These are phyloP conservation scores for Nomada ferruginata DNA, from an alignment of 2,888 invertebrate species.

Conservation along the genomic window DNA sequence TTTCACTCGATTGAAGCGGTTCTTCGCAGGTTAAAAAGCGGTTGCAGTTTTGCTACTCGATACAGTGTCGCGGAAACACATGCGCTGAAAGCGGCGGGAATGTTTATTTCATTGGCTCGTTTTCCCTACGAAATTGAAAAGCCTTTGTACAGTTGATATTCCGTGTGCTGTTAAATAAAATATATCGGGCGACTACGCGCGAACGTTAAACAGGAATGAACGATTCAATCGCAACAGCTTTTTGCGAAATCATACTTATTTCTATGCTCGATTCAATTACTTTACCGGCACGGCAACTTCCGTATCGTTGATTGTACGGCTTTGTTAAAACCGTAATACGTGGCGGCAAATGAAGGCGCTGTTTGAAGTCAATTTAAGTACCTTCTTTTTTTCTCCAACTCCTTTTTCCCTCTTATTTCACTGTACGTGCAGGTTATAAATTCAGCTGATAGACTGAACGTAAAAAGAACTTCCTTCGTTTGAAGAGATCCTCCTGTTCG, in stretches of 20 bases:
- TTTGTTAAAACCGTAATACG: not conserved
- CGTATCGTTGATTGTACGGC: not conserved
- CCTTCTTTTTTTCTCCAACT: not conserved
- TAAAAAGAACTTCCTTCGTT: constrained; percentile 27
- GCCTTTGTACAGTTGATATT: not conserved
- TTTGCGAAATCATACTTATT: not conserved
- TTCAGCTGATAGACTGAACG: constrained; percentile 35
- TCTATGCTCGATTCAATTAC: not conserved
- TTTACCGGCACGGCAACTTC: not conserved
- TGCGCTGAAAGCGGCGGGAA: constrained; percentile 11
- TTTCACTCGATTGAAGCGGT: constrained; percentile 9
- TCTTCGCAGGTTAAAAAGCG: not conserved
- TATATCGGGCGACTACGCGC: too few species aligned
- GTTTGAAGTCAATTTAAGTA: not conserved
- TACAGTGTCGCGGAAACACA: not conserved
- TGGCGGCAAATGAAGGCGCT: not conserved
- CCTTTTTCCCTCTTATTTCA: not conserved
- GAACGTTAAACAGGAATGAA: not conserved
- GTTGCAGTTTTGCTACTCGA: constrained; percentile 10
- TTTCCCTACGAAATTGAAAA: constrained; percentile 19
- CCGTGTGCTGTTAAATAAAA: too few species aligned
- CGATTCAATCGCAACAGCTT: constrained; percentile 19
- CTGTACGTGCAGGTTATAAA: constrained; percentile 11
- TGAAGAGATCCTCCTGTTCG: constrained; percentile 31
- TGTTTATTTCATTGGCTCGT: constrained; percentile 25